Percentiles rank a stretch among this genome's conserved stretches.
These are phyloP conservation scores for Eupsittula cactorum DNA, from an alignment of 2,113 vertebrate genomes.

Conservation along the genomic window DNA sequence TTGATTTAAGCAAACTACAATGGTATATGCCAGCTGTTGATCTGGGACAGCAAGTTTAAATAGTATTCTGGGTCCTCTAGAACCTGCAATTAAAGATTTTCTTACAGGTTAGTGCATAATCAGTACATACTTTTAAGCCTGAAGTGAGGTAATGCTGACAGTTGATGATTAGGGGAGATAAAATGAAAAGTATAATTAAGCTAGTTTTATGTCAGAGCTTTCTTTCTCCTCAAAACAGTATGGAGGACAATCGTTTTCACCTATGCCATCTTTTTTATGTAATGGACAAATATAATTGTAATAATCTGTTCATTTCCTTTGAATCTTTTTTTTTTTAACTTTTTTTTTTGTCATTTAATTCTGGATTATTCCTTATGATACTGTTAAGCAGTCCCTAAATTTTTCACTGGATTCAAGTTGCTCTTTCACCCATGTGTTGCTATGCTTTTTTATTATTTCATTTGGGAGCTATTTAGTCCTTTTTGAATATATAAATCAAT, in stretches of 20 bases:
- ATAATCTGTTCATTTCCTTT: not conserved
- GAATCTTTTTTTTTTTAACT: not conserved
- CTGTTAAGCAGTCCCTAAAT: not conserved
- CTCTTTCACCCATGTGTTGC: not conserved
- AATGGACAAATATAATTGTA: not conserved
- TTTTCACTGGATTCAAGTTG: not conserved
- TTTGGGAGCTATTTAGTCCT: not conserved
- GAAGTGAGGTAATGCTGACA: not conserved
- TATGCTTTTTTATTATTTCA: not conserved
- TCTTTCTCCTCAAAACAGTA: not conserved
- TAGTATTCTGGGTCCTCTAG: not conserved
- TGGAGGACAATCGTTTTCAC: not conserved
- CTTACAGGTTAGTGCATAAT: not conserved
- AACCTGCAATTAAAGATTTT: not conserved
- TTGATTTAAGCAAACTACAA: constrained; percentile 13
- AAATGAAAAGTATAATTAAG: not conserved
- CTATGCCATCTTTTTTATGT: not conserved
- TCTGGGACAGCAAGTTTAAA: not conserved
- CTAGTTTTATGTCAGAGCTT: not conserved
- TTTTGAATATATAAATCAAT: not conserved
- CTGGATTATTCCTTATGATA: not conserved
- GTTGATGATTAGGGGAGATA: not conserved
- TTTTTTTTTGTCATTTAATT: not conserved
- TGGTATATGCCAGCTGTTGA: not conserved
- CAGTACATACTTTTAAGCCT: not conserved